phyloP scores from a whole-genome alignment of 2,797 vertebrate species.

The Channa striata region DNA sequence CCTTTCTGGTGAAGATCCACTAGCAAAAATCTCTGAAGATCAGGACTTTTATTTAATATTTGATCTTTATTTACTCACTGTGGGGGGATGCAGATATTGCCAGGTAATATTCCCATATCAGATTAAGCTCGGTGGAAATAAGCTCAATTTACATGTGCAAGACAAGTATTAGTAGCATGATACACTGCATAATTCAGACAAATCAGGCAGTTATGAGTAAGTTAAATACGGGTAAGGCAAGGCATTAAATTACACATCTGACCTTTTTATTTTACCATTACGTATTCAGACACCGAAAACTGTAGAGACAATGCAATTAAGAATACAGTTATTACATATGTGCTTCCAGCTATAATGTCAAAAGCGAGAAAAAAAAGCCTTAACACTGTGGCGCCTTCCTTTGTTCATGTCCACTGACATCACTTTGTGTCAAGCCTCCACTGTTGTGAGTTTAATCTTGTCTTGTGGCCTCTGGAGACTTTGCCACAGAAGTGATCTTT shows the following conservation, averaged over 20 bases:
- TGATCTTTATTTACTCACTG: slow-evolving; percentile 22
- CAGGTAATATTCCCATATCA: slow-evolving; percentile 4
- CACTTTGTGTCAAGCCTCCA: slow-evolving; percentile 10
- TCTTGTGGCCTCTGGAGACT: slow-evolving; percentile 32
- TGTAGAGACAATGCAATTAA: slow-evolving; percentile 17
- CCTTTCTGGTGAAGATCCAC: slow-evolving; percentile 12
- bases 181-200: not conserved
- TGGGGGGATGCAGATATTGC: slow-evolving; percentile 2
- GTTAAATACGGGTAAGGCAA: not conserved
- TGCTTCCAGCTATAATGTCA: slow-evolving; percentile 4
- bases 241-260: slow-evolving; percentile 11
- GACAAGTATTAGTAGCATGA: not conserved
- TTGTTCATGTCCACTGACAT: slow-evolving; percentile 15
- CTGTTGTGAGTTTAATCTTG: slow-evolving; percentile 52
- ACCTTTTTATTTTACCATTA: not conserved
- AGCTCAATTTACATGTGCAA: not conserved
- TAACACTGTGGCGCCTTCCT: slow-evolving; percentile 2
- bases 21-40: slow-evolving; percentile 19
- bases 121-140: not conserved
- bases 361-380: slow-evolving; percentile 1
- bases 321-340: not conserved
- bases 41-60: slow-evolving; percentile 28
- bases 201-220: not conserved
- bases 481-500: slow-evolving; percentile 38
- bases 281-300: not conserved